These are phyloP conservation scores for Syngnathus typhle DNA, from an alignment of 2,113 vertebrate species.

Conservation along the genomic window DNA sequence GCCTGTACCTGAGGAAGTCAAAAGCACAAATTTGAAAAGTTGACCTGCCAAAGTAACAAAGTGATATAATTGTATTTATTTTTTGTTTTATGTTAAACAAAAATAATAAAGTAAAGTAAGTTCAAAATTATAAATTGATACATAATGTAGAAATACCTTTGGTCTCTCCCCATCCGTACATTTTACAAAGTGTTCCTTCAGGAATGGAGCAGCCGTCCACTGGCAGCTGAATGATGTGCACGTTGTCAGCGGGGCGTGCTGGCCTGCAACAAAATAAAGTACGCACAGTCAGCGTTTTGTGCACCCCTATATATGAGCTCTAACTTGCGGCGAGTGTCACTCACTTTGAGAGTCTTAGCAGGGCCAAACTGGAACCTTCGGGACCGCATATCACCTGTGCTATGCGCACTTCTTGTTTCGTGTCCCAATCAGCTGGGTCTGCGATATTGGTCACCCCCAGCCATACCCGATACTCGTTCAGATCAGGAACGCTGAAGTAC, in stretches of 20 bases:
- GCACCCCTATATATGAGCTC: neutral
- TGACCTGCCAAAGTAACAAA: too few species aligned
- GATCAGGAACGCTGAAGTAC: constrained; percentile 77
- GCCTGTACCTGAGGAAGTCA: constrained; percentile 71
- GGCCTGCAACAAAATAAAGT: constrained; percentile 67
- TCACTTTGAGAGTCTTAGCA: constrained; percentile 85
- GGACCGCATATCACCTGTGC: constrained; percentile 91
- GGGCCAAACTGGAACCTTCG: constrained; percentile 83
- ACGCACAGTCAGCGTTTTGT: neutral
- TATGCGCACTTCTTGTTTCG: constrained; percentile 82
- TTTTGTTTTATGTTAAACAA: too few species aligned
- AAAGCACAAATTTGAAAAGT: neutral
- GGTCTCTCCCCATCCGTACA: constrained; percentile 96
- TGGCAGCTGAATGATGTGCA: constrained; percentile 84
- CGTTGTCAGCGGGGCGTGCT: constrained; percentile 78
- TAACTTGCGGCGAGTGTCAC: constrained; percentile 32
- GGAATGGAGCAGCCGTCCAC: constrained; percentile 87
- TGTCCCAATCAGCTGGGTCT: constrained; percentile 70
- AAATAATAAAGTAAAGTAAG: too few species aligned
- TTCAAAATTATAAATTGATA: neutral
- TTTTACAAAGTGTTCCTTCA: constrained; percentile 84
- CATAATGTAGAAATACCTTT: constrained; percentile 75
- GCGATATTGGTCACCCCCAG: constrained; percentile 85
- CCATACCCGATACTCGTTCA: constrained; percentile 89
- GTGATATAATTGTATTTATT: too few species aligned